Base-by-base conservation (phyloP, 2,888 invertebrate species). In the Brachypterus glaber region DNA sequence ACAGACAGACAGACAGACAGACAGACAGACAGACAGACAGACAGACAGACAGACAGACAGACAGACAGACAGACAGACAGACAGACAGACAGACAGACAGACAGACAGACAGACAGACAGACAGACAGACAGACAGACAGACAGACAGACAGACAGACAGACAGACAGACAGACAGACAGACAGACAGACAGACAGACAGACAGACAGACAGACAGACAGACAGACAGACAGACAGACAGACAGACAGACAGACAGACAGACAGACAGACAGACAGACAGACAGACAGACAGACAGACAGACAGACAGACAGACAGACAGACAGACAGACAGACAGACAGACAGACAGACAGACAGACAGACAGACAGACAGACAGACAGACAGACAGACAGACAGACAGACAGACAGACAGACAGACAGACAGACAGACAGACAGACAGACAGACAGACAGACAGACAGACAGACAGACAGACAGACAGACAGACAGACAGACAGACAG, bases 1-100 rank as follows among this genome's bases (percentile, higher is more conserved):
- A 21, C 24, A 21, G 24, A 21, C 24, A 21, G 24, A 21, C 24
- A 21, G 24, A 21, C 24, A 21, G 24, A 21, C 24, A 21, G 24
- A 21, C 24, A 21, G 24, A 21, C 24, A 21, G 24, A 21, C 24
- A 21, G 24, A 21, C 24, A 21, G 24, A 21, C 24, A 21, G 24
- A 21, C 24, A 21, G 24, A 21, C 24, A 21, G 24, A 21, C 24
- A 21, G 24, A 21, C 24, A 21, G 24, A 21, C 24, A 21, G 24
- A 21, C 24, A 21, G 24, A 21, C 24, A 21, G 24, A 21, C 24
- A 21, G 24, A 21, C 24, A 21, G 24, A 21, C 24, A 21, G 24
- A 21, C 24, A 21, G 24, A 21, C 24, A 21, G 24, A 21, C 24
- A 21, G 24, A 21, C 24, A 21, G 24, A 21, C 24, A 21, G 24